A percentile compares a stretch with the other conserved stretches of the same genome.
Conservation (phyloP, 2,113 vertebrate species). For the Cyphomyrus discorhynchus region DNA sequence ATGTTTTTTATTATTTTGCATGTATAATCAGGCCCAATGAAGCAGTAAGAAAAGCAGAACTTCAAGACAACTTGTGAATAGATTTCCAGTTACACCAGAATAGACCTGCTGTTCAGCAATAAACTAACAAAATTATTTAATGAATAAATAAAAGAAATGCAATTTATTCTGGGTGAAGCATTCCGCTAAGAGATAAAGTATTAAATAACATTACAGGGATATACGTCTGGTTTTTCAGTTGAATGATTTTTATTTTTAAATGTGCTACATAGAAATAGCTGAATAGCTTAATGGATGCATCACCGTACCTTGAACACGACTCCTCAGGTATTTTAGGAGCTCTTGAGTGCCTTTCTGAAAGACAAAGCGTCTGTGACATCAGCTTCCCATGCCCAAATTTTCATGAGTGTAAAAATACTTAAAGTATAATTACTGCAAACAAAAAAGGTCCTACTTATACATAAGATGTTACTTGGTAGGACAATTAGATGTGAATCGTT, state of each 20-base stretch:
- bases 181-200: neutral
- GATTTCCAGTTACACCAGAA: neutral
- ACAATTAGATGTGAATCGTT: neutral
- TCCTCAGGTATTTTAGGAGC: constrained; percentile 81
- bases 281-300: neutral
- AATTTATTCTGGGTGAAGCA: neutral
- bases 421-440: neutral
- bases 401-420: neutral
- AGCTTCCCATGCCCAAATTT: neutral
- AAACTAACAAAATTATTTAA: neutral
- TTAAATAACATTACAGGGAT: neutral
- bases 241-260: neutral
- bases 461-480: neutral
- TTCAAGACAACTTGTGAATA: neutral
- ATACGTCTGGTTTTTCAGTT: neutral
- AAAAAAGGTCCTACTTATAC: neutral
- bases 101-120: neutral
- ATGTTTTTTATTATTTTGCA: neutral
- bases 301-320: constrained; percentile 79
- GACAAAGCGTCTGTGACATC: constrained; percentile 6
- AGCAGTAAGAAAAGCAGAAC: neutral
- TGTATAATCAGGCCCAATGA: neutral
- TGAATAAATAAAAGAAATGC: constrained; percentile 21
- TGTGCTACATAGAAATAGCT: neutral
- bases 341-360: constrained; percentile 89